Evolutionary conservation across 2,113 vertebrate genomes (phyloP).

Genomic region (Upupa epops): DNA sequence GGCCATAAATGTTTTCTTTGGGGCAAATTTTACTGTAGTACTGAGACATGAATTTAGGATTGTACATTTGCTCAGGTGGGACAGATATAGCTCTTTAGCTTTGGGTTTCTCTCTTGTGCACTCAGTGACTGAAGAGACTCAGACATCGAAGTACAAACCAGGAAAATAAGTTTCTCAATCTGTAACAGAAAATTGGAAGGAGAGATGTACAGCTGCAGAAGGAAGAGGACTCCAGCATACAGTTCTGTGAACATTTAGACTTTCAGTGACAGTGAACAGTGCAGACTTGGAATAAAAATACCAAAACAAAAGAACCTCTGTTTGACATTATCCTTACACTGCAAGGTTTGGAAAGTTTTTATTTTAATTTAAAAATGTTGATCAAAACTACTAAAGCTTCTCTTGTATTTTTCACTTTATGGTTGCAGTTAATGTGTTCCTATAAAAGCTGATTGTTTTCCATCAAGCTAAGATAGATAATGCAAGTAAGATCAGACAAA

Average conservation of each 20-base stretch:
- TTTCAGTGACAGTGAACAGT: background rate
- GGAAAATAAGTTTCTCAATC: background rate
- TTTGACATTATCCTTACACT: background rate
- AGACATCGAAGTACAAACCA: background rate
- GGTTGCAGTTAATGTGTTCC: background rate
- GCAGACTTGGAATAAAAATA: background rate
- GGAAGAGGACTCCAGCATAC: background rate
- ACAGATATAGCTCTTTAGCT: background rate
- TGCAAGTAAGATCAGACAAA: background rate
- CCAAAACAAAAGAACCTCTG: background rate
- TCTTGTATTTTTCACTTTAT: background rate
- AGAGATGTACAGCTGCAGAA: background rate
- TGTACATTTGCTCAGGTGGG: background rate
- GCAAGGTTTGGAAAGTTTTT: background rate
- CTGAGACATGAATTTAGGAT: background rate
- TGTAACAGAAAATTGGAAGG: background rate
- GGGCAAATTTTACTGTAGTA: background rate
- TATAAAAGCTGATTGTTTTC: background rate
- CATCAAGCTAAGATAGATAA: background rate
- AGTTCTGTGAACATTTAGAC: background rate
- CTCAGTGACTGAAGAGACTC: background rate
- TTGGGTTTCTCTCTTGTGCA: background rate
- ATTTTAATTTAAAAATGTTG: background rate
- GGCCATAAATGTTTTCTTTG: background rate
- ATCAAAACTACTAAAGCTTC: background rate